These are phyloP conservation scores for Drosophila virilis DNA, from an alignment of 1,140 invertebrate genomes.

Conservation along the genomic window DNA sequence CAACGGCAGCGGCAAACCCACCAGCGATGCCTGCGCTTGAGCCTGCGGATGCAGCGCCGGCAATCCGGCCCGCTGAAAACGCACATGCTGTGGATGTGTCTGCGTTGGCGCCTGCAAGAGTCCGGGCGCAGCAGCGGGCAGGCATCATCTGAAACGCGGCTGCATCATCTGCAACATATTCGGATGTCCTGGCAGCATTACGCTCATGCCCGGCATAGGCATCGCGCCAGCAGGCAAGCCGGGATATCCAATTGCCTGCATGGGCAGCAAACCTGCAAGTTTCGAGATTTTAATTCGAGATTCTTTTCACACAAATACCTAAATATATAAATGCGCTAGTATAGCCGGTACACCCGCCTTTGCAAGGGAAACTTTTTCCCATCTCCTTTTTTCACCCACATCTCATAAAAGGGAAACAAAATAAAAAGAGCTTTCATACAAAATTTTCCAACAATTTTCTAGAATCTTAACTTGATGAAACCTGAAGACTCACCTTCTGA, in stretches of 20 bases:
- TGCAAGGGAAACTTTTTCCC: too few relatives aligned
- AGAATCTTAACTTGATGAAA: too few relatives aligned
- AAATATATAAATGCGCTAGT: too few relatives aligned
- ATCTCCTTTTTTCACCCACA: too few relatives aligned
- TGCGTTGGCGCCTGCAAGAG: constrained; percentile 70
- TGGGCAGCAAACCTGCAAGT: constrained; percentile 64
- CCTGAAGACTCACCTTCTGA: too few relatives aligned
- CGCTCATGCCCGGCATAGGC: constrained; percentile 87
- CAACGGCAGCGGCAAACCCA: constrained; percentile 64
- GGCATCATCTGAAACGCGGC: constrained; percentile 91
- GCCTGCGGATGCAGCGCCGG: constrained; percentile 32
- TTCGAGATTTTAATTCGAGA: too few relatives aligned
- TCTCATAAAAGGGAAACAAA: too few relatives aligned
- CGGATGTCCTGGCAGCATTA: constrained; percentile 88
- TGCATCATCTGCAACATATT: constrained; percentile 90
- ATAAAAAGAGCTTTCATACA: too few relatives aligned
- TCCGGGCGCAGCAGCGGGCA: constrained; percentile 81
- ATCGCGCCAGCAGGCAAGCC: constrained; percentile 86
- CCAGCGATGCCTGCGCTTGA: constrained; percentile 54
- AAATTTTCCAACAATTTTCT: too few relatives aligned
- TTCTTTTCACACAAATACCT: too few relatives aligned
- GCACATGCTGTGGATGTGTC: constrained; percentile 48
- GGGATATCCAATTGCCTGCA: constrained; percentile 85
- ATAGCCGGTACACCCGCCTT: too few relatives aligned
- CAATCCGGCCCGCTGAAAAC: constrained; percentile 34